Evolutionary conservation across 2,888 invertebrate species (phyloP), one percentile per base, ranked within the genome.

Genomic region (Hybos culiciformis): DNA sequence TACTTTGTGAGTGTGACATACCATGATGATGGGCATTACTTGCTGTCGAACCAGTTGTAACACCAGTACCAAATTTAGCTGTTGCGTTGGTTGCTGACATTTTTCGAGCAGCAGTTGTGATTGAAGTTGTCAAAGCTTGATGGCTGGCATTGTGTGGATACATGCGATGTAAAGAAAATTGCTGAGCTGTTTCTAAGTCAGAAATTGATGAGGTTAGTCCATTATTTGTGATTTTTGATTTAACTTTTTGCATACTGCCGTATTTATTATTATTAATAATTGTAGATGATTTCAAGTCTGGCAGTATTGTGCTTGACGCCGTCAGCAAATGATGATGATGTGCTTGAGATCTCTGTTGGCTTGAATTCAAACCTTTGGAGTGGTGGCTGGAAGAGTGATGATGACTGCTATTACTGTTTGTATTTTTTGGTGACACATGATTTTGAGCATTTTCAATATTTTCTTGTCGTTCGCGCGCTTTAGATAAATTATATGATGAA

Each of bases 1-100:
- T 75, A 19, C 75, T 76, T 55, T 77, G 77, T 23, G 76, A 77
- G 60, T 77, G 77, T 21, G 75, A 71, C 56, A 76, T 67, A 42
- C 58, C 63, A 31, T 50, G 48, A 42, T 51, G 51, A 12, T 14
- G 17, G 37, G 18, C 31, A 48, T 34, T 34, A 46, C 47, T 45
- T 42, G 48, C 15, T 40, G 45, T 41, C 45, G 53, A 39, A 45
- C 51, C 42, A 39, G 45, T 45, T n/a, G 39, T 39, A 17, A 43
- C 41, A 29, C 41, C 32, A 17, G n/a, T 14, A 37, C 42, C 26
- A 20, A 43, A 50, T 53, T 53, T 48, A 36, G 37, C 43, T 31
- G 49, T 21, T 21, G 31, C 18, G 53, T 53, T 40, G 56, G 42
- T 40, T 12, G 33, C 46, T 39, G 37, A 41, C 39, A 36, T 42